Base-by-base conservation (phyloP, 2,888 invertebrate genomes). In the Sminthurides aquaticus region DNA sequence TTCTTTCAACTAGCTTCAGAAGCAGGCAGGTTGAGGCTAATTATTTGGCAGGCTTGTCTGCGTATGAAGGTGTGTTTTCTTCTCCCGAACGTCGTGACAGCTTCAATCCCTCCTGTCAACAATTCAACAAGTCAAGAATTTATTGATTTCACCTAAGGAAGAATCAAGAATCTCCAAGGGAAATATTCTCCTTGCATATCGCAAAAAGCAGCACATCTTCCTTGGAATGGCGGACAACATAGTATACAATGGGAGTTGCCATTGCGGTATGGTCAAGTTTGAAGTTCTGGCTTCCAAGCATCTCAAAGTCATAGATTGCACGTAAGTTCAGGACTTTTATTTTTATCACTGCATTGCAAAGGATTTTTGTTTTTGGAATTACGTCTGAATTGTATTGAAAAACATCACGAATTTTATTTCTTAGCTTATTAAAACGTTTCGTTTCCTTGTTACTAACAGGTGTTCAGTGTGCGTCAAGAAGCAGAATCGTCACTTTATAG, bases 381-480 rank as follows among this genome's bases (percentile, higher is more conserved):
- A n/a, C n/a, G n/a, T n/a, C n/a, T n/a, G n/a, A n/a, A n/a, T n/a
- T n/a, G n/a, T n/a, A n/a, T n/a, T n/a, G n/a, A n/a, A n/a, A n/a
- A n/a, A n/a, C n/a, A n/a, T n/a, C n/a, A n/a, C n/a, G n/a, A n/a
- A n/a, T n/a, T n/a, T n/a, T n/a, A n/a, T n/a, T n/a, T n/a, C n/a
- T n/a, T n/a, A n/a, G n/a, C n/a, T n/a, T n/a, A n/a, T n/a, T n/a
- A n/a, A n/a, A n/a, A n/a, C n/a, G n/a, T n/a, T n/a, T n/a, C 28
- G 1, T 64, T 34, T 57, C 49, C n/a, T 11, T 24, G 2, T 49
- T 27, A 52, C 52, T 58, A 57, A 3, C 72, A 82, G 81, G 70
- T 82, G 82, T 72, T 78, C 79, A 57, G 77, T 82, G 28, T 82
- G 82, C 72, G 72, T 69, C 3, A 82, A 80, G 77, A 82, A 82